Evolutionary conservation across 2,113 vertebrate genomes (phyloP), one percentile per base, ranked within the genome.

Genomic region (Gobio gobio): DNA sequence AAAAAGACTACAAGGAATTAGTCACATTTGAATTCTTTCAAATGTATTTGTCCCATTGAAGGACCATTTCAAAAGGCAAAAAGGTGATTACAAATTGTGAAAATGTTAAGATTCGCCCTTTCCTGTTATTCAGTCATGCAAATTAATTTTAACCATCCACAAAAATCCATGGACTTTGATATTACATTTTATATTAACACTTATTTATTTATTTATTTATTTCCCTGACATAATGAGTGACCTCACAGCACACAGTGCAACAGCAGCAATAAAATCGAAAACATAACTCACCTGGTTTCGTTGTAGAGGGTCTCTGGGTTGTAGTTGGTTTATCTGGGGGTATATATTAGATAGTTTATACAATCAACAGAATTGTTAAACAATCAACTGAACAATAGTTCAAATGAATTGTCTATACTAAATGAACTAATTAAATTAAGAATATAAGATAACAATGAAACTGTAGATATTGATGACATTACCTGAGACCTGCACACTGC

Each of bases 401-500:
- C 9, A n/a, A 59, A 59, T 8, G 4, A 54, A 59, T 59, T 59
- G 22, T 9, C 0, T 10, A 59, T n/a, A 10, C 10, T 59, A n/a
- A 61, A 61, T 18, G 0, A 64, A 29, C 63, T 64, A 33, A 16
- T 64, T 8, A 33, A 33, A 33, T 64, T 7, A 4, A 43, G 20
- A 45, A 36, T 45, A n/a, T 12, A 22, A 18, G 5, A 59, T n/a
- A 18, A 20, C n/a, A 22, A 40, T 4, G 33, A 58, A 14, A 72
- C 18, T 56, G 14, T 18, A 45, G 5, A 40, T 16, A 20, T 26
- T 26, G 24, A 49, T 4, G 40, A 81, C 0, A 12, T 16, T 87
- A 94, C 94, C 91, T 89, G 88, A 90, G 47, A 94, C 81, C 10
- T 85, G 64, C 73, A 94, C 88, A 78, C 90, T 94, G 84, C 85